These are phyloP conservation scores for Aptenodytes forsteri DNA, from an alignment of 2,113 vertebrate genomes.

Conservation along the genomic window DNA sequence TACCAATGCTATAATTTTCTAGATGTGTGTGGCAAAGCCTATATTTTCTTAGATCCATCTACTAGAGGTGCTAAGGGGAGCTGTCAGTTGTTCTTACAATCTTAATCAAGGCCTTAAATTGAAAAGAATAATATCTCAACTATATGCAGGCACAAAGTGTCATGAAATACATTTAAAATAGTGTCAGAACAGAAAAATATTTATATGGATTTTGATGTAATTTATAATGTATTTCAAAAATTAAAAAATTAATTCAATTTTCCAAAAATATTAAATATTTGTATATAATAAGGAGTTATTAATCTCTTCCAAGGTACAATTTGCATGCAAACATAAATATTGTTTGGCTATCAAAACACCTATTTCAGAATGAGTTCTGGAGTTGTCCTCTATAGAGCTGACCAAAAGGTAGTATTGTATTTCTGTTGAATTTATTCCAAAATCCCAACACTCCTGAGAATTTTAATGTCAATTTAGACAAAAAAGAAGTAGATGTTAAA, in stretches of 20 bases:
- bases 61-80: background rate
- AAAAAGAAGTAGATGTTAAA: background rate
- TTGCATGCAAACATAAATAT: background rate
- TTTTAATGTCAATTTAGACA: background rate
- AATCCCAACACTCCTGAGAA: background rate
- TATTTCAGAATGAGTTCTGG: background rate
- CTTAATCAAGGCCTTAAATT: background rate
- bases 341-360: background rate
- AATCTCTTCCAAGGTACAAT: background rate
- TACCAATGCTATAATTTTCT: background rate
- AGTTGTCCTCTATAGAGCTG: background rate
- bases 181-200: background rate
- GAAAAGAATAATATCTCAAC: background rate
- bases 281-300: background rate
- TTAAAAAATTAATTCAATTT: background rate
- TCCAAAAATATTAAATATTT: background rate
- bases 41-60: background rate
- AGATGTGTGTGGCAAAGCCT: background rate
- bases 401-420: background rate
- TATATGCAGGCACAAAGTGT: background rate
- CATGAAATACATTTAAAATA: background rate
- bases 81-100: background rate
- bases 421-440: background rate
- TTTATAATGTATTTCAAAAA: background rate
- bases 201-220: background rate